Percentiles rank a stretch among this genome's conserved stretches.
These are phyloP conservation scores for Phyllotis vaccarum DNA, from an alignment of 2,797 vertebrate species.

Conservation along the genomic window DNA sequence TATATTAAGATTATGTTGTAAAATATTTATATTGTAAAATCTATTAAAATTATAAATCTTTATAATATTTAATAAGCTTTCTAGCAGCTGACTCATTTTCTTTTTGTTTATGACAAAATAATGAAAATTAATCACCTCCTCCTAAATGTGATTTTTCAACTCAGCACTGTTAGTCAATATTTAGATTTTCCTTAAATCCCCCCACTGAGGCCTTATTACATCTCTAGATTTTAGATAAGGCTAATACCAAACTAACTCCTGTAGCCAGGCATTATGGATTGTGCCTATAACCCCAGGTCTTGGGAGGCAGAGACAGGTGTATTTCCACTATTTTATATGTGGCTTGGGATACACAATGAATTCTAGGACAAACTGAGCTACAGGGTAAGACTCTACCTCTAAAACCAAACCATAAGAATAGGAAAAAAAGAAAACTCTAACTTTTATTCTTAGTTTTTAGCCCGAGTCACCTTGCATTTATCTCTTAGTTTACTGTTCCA, in stretches of 20 bases:
- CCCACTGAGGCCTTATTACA: not conserved
- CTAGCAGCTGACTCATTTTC: slow-evolving; percentile 4
- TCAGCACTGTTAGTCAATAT: not conserved
- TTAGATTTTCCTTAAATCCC: not conserved
- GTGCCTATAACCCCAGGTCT: not conserved
- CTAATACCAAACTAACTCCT: slow-evolving; percentile 2
- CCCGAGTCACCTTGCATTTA: not conserved
- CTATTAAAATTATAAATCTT: slow-evolving; percentile 40
- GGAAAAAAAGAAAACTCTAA: not conserved
- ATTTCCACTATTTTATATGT: not conserved
- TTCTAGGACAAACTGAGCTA: not conserved
- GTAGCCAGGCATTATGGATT: not conserved
- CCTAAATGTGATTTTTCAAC: slow-evolving; percentile 15
- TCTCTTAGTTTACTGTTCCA: not conserved
- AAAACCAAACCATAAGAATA: not conserved
- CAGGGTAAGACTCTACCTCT: not conserved
- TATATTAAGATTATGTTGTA: not conserved
- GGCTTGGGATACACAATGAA: not conserved
- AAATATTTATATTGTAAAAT: slow-evolving; percentile 23
- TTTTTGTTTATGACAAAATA: slow-evolving; percentile 24
- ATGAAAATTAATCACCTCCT: slow-evolving; percentile 24
- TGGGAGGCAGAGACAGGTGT: not conserved
- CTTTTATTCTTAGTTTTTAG: not conserved
- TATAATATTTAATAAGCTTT: slow-evolving; percentile 50
- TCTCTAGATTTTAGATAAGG: not conserved